Evolutionary conservation across 2,113 vertebrate genomes (phyloP).

Genomic region (Camelus dromedarius): DNA sequence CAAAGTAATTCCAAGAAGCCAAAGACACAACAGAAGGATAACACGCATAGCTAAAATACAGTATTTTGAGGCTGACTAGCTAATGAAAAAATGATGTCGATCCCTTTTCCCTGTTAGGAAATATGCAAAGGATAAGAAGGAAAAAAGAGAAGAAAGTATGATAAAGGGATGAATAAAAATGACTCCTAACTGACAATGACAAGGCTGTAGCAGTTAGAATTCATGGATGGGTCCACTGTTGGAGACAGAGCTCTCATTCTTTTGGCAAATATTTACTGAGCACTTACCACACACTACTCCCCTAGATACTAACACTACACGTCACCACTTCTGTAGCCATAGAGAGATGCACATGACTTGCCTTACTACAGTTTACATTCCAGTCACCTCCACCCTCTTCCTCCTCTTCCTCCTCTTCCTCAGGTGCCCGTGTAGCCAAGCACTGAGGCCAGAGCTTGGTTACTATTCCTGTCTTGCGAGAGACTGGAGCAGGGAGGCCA

Average conservation of each 20-base stretch:
- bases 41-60: not conserved
- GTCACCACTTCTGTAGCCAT: not conserved
- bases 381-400: not conserved
- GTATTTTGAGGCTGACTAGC: not conserved
- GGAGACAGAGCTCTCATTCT: not conserved
- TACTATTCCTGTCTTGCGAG: not conserved
- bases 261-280: not conserved
- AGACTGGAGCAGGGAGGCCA: not conserved
- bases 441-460: not conserved
- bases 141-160: not conserved
- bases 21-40: not conserved
- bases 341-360: not conserved
- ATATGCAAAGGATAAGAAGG: not conserved
- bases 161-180: conserved; percentile 3
- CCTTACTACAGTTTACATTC: not conserved
- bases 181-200: not conserved
- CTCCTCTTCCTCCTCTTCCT: not conserved
- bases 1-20: conserved; percentile 28
- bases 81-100: not conserved
- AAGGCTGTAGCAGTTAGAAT: not conserved
- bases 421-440: not conserved
- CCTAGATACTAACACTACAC: not conserved
- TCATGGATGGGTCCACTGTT: not conserved
- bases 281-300: not conserved
- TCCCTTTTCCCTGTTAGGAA: not conserved